Percentiles rank a stretch among this genome's conserved stretches.
Evolutionary conservation across 30 jellyfish, hydroid and myxozoan genomes (phyloP).

Genomic region (Nemopilema nomurai): DNA sequence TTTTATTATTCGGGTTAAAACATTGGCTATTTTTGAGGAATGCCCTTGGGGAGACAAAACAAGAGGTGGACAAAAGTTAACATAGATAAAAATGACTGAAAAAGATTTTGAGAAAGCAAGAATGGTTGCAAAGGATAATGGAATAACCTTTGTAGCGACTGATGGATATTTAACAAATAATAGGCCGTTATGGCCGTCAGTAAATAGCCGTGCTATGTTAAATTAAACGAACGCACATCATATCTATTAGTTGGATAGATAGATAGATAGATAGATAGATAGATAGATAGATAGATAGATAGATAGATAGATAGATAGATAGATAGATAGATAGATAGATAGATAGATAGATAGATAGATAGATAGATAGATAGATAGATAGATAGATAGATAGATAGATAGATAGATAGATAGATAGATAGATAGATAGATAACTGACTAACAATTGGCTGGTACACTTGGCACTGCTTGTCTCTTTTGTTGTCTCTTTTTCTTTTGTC

Average conservation of each 20-base stretch:
- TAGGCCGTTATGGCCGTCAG: neutral
- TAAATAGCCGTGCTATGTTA: neutral
- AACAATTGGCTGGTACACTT: neutral
- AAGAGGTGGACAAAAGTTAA: too few species aligned
- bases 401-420: constrained; percentile 17
- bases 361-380: neutral
- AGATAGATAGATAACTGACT: neutral
- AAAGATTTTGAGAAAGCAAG: neutral
- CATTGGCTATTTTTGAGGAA: too few species aligned
- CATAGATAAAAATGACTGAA: neutral
- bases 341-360: constrained; percentile 2
- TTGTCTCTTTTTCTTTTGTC: neutral
- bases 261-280: constrained; percentile 9
- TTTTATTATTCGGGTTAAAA: too few species aligned
- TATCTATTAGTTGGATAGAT: neutral
- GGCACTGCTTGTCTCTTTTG: neutral
- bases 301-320: constrained; percentile 8
- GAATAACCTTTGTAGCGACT: neutral
- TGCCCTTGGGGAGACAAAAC: too few species aligned
- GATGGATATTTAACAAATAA: neutral
- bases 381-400: constrained; percentile 8
- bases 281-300: constrained; percentile 8
- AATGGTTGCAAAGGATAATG: neutral
- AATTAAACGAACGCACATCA: neutral
- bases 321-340: constrained; percentile 8